Conservation (phyloP, 2,888 invertebrate species). For the Caenorhabditis sinica region DNA sequence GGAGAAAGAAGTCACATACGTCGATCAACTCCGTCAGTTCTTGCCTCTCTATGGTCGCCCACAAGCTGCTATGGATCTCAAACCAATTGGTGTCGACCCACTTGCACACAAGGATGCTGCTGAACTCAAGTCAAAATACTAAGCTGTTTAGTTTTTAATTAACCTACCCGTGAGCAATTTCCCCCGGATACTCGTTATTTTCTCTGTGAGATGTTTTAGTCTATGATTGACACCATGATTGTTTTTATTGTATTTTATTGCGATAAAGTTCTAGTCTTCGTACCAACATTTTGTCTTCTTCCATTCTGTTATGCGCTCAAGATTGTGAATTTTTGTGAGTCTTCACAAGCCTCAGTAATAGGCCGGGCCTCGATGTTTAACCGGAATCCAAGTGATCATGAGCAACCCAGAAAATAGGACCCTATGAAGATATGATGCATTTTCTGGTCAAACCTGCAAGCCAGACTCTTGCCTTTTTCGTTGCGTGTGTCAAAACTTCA, state of each 20-base stretch:
- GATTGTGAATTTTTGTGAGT: too few relatives aligned
- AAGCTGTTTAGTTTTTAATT: slow-evolving; percentile 4
- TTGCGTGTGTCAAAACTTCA: too few relatives aligned
- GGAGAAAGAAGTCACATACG: slow-evolving; percentile 64
- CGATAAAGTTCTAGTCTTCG: slow-evolving; percentile 16
- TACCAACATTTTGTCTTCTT: neutral
- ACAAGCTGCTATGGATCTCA: slow-evolving; percentile 57
- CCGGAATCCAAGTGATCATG: too few relatives aligned
- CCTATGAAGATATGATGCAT: too few relatives aligned
- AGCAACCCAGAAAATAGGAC: too few relatives aligned
- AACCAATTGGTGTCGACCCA: slow-evolving; percentile 70
- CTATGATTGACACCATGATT: slow-evolving; percentile 25
- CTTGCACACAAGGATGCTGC: slow-evolving; percentile 22
- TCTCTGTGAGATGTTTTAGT: slow-evolving; percentile 35
- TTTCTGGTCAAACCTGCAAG: too few relatives aligned
- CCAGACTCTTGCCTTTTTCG: too few relatives aligned
- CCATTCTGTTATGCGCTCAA: too few relatives aligned
- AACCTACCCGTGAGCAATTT: slow-evolving; percentile 20
- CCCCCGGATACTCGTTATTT: slow-evolving; percentile 44
- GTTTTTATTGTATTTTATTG: slow-evolving; percentile 6
- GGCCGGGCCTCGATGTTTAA: too few relatives aligned
- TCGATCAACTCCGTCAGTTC: slow-evolving; percentile 61
- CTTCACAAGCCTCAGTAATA: too few relatives aligned
- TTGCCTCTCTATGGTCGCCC: slow-evolving; percentile 67
- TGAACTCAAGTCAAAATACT: slow-evolving; percentile 45